Conservation (phyloP, 2,888 invertebrate genomes). For the Chloromyia formosa region DNA sequence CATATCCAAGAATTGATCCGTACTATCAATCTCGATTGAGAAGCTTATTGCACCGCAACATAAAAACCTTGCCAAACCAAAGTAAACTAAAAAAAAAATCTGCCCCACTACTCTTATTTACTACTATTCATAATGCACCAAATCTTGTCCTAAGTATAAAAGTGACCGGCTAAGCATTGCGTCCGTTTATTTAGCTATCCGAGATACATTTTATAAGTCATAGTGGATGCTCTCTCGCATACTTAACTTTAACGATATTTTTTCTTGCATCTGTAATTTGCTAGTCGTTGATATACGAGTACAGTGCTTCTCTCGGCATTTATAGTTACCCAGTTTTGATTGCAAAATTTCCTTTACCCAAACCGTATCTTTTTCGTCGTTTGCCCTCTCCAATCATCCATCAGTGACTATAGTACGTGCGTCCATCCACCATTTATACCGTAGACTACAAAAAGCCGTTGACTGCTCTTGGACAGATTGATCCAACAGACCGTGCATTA, state of each 20-base stretch:
- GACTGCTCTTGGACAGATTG: background rate
- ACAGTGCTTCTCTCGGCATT: constrained; percentile 22
- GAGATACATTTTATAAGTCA: constrained; percentile 31
- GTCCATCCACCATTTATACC: constrained; percentile 23
- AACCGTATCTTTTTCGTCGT: constrained; percentile 22
- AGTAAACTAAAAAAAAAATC: no score
- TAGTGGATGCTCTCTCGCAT: background rate
- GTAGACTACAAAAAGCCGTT: constrained; percentile 30
- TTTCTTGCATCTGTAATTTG: no score
- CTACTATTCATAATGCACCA: constrained; percentile 19
- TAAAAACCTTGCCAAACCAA: no score
- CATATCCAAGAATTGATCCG: no score
- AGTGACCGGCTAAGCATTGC: constrained; percentile 43
- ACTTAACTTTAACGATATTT: no score
- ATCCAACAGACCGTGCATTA: background rate
- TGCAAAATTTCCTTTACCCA: constrained; percentile 41
- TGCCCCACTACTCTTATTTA: no score
- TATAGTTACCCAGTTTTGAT: constrained; percentile 31
- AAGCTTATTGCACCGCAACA: no score
- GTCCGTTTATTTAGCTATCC: constrained; percentile 43
- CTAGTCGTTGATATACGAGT: no score
- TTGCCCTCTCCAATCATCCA: background rate
- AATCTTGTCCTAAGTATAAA: constrained; percentile 46
- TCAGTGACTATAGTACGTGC: no score
- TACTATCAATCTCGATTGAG: no score